Base-by-base conservation (phyloP, 2,888 invertebrate species). In the Erebia aethiops region DNA sequence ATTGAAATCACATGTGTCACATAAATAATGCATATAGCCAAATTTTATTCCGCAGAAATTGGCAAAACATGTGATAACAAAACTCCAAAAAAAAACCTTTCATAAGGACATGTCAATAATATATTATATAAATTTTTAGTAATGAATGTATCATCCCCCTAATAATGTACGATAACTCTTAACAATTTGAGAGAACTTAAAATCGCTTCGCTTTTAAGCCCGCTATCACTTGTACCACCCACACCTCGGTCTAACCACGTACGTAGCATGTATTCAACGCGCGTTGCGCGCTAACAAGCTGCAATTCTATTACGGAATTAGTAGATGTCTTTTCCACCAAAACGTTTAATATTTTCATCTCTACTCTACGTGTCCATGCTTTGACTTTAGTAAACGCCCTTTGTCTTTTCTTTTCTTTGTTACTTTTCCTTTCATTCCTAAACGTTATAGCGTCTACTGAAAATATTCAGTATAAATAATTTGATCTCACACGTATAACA, bases 241-340 rank as follows among this genome's bases (percentile, higher is more conserved):
- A 67, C 72, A 75, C 65, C 69, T 35, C 68, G 60, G 63, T 67
- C 75, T 75, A 74, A 75, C 85, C 88, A 88, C 88, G 89, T 89
- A 86, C 88, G 75, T 74, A 78, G 79, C 84, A 82, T 84, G 85
- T 89, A 90, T 91, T 89, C 91, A 80, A 75, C 75, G 78, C 86
- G 87, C 89, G 90, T 87, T 84, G 83, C 79, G 81, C 77, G 82
- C 88, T 91, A 91, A 91, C 91, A 87, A 90, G 89, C 84, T 82
- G 81, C 85, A 90, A 91, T 91, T 91, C 89, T 87, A 89, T 91
- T 90, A 90, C 83, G 79, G 82, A 90, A 90, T 90, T 90, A 90
- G 85, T 84, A 80, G 80, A 86, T 84, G 84, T 86, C 88, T 88
- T 84, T 82, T 80, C 80, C 79, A 77, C 76, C 76, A 66, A 80